Conservation (phyloP, 2,888 invertebrate genomes). For the Leptinotarsa tumamoca region DNA sequence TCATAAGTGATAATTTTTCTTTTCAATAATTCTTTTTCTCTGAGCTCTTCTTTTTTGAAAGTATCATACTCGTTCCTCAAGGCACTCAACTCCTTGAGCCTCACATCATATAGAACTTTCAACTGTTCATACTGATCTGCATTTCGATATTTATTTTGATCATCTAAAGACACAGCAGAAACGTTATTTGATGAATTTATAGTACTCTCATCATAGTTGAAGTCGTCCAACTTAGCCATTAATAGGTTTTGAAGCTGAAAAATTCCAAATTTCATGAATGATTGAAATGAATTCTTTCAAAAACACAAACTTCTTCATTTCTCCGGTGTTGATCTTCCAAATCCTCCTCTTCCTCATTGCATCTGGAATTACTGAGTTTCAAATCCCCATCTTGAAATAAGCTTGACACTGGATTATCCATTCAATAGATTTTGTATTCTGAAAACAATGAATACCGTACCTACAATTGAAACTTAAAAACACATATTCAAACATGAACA, state of each 20-base stretch:
- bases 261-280: background rate
- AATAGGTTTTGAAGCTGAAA: slow-evolving; percentile 74
- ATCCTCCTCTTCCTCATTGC: slow-evolving; percentile 75
- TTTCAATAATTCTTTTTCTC: slow-evolving; percentile 53
- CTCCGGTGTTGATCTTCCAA: slow-evolving; percentile 75
- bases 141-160: slow-evolving; percentile 53
- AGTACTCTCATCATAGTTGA: slow-evolving; percentile 72
- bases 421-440: slow-evolving; percentile 28
- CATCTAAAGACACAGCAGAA: slow-evolving; percentile 52
- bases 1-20: slow-evolving; percentile 53
- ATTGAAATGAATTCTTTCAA: background rate
- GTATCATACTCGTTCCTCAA: slow-evolving; percentile 53
- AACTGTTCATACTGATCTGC: slow-evolving; percentile 62
- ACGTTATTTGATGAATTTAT: slow-evolving; percentile 57
- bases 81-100: slow-evolving; percentile 60
- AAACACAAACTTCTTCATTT: slow-evolving; percentile 72
- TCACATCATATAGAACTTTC: slow-evolving; percentile 65
- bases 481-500: too few relatives aligned
- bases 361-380: slow-evolving; percentile 74
- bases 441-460: background rate
- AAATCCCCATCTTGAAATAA: slow-evolving; percentile 78
- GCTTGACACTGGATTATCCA: slow-evolving; percentile 73
- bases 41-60: slow-evolving; percentile 47
- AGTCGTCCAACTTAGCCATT: slow-evolving; percentile 77
- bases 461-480: too few relatives aligned